These are phyloP conservation scores for Leptinotarsa peninsularis DNA, from an alignment of 2,888 invertebrate genomes.

Conservation along the genomic window DNA sequence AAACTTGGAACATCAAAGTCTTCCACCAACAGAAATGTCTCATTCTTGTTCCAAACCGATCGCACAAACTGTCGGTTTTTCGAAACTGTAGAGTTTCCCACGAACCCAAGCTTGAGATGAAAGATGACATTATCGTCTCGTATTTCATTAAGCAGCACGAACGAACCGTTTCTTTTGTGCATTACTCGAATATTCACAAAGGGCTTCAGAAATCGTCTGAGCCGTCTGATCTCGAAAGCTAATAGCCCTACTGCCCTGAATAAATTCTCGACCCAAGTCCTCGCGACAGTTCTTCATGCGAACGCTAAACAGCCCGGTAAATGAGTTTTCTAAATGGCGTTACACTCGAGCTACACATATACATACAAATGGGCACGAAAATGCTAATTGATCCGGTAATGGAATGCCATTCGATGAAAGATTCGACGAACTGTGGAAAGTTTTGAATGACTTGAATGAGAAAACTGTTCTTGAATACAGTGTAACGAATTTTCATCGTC, in stretches of 20 bases:
- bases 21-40: no score
- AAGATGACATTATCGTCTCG: neutral
- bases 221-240: neutral
- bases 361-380: neutral
- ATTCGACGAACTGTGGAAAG: no score
- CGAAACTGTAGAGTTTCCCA: neutral
- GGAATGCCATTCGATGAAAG: no score
- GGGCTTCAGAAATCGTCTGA: neutral
- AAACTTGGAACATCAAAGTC: no score
- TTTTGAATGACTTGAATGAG: no score
- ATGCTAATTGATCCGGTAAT: neutral
- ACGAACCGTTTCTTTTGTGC: neutral
- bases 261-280: neutral
- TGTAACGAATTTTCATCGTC: no score
- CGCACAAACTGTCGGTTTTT: neutral
- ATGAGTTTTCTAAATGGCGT: conserved; percentile 2
- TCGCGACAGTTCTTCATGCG: neutral
- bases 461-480: no score
- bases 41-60: no score
- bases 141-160: neutral
- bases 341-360: neutral
- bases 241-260: conserved; percentile 10
- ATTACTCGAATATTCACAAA: neutral
- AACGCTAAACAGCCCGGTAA: neutral
- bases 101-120: neutral